phyloP scores from a whole-genome alignment of 2,797 vertebrate species.

The Lacerta bilineata region DNA sequence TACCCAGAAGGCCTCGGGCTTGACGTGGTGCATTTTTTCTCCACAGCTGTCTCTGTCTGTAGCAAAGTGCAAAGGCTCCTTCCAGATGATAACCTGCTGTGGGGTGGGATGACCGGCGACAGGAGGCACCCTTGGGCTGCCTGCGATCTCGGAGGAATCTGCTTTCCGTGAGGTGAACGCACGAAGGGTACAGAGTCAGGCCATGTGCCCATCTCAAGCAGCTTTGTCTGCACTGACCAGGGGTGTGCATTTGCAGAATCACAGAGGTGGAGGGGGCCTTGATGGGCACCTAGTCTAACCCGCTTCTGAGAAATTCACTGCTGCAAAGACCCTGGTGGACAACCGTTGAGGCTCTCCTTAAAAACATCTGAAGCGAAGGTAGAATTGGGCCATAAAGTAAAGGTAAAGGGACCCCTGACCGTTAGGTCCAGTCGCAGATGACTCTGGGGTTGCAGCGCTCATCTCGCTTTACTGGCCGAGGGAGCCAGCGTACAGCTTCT shows the following conservation, averaged over 20 bases:
- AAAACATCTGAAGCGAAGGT: not conserved
- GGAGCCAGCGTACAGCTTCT: too few species aligned
- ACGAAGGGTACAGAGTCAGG: not conserved
- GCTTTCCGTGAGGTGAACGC: not conserved
- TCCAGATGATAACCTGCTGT: not conserved
- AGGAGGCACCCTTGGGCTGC: not conserved
- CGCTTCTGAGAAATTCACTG: too few species aligned
- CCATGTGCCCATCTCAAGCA: not conserved
- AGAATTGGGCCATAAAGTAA: not conserved
- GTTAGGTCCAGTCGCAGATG: too few species aligned
- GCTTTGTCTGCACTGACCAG: not conserved
- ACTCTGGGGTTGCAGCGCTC: too few species aligned
- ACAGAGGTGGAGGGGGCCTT: not conserved
- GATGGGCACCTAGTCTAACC: too few species aligned
- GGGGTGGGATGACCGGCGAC: not conserved
- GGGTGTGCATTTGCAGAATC: not conserved
- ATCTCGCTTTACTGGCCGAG: too few species aligned
- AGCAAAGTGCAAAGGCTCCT: not conserved
- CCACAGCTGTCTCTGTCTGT: constrained; percentile 1
- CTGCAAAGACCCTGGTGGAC: too few species aligned
- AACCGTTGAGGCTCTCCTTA: too few species aligned
- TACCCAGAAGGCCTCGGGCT: not conserved
- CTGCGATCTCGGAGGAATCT: not conserved
- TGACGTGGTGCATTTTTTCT: not conserved
- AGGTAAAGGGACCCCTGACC: too few species aligned